Percentiles rank a stretch among this genome's conserved stretches.
Conservation (phyloP, 2,888 invertebrate species). For the Phaonia tiefii region DNA sequence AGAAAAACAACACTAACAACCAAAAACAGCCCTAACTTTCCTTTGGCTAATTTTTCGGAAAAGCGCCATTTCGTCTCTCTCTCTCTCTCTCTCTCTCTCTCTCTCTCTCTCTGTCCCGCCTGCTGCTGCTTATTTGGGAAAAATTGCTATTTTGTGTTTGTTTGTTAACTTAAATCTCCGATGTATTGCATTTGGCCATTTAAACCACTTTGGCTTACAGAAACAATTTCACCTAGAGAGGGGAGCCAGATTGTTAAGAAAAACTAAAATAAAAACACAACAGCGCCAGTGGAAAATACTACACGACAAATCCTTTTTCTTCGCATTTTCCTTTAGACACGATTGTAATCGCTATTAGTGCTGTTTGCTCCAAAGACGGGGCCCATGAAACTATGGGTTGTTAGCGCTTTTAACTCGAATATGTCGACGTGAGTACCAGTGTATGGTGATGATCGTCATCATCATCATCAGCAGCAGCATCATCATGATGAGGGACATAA, state of each 20-base stretch:
- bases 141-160: too few species aligned
- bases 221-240: constrained; percentile 47
- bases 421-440: background rate
- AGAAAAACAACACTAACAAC: constrained; percentile 10
- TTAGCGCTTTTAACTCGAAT: constrained; percentile 3
- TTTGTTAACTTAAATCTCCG: background rate
- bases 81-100: background rate
- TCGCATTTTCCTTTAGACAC: constrained; percentile 64
- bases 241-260: constrained; percentile 4
- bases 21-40: constrained; percentile 67
- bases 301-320: constrained; percentile 66
- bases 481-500: constrained; percentile 37
- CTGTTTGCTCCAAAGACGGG: constrained; percentile 33
- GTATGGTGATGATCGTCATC: background rate
- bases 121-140: constrained; percentile 33
- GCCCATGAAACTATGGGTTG: constrained; percentile 26
- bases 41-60: constrained; percentile 67
- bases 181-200: background rate
- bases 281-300: constrained; percentile 24
- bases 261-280: constrained; percentile 12
- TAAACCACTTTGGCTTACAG: constrained; percentile 31
- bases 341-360: constrained; percentile 69
- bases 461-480: background rate
- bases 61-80: constrained; percentile 15
- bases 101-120: background rate